phyloP scores from a whole-genome alignment of 2,888 invertebrate species.

The Spatulosminthurus flaviceps region DNA sequence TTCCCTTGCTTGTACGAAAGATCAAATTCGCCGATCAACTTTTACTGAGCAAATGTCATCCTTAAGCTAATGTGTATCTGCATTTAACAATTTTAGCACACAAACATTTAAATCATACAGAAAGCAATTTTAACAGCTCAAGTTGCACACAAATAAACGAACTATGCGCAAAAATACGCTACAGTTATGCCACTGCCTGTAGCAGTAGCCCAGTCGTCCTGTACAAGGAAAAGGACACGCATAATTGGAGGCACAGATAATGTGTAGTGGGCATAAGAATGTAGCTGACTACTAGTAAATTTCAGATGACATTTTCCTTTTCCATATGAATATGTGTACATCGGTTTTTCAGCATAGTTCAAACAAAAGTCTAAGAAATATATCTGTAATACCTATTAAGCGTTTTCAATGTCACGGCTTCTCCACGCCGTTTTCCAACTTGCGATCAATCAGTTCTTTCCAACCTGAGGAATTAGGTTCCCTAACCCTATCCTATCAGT shows the following conservation, averaged over 20 bases:
- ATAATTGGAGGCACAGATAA: too few species aligned
- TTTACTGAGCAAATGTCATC: background rate
- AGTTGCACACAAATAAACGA: too few species aligned
- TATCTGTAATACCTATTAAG: slow-evolving; percentile 18
- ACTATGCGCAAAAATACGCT: too few species aligned
- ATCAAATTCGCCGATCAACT: background rate
- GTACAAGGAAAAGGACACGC: background rate
- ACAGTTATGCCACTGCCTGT: too few species aligned
- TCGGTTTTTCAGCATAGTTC: background rate
- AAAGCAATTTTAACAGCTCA: too few species aligned
- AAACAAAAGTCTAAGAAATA: background rate
- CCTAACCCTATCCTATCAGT: slow-evolving; percentile 8
- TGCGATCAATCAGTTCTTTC: slow-evolving; percentile 4
- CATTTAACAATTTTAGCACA: too few species aligned
- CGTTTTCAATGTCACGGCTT: slow-evolving; percentile 16
- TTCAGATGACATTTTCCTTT: too few species aligned
- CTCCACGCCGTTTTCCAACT: background rate
- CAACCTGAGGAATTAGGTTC: background rate
- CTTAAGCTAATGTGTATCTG: too few species aligned
- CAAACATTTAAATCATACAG: too few species aligned
- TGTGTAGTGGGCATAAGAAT: too few species aligned
- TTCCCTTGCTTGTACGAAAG: background rate
- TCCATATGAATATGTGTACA: background rate
- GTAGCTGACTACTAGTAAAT: too few species aligned
- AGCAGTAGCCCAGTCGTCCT: too few species aligned